A percentile compares a stretch with the other conserved stretches of the same genome.
Evolutionary conservation across 2,113 vertebrate genomes (phyloP).

Genomic region (Scomber scombrus): DNA sequence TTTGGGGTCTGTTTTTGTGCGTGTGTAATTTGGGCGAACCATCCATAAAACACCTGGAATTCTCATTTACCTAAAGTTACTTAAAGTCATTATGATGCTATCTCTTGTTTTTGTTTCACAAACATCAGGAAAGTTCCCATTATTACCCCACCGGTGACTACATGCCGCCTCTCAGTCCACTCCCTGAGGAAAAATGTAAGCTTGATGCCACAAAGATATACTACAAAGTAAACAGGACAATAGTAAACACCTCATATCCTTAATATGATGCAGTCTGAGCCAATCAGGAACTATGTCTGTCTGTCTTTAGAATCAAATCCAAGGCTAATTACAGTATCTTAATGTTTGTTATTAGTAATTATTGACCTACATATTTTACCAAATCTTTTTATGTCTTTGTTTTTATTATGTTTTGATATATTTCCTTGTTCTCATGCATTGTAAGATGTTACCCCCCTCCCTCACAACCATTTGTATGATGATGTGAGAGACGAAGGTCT

Average conservation of each 20-base stretch:
- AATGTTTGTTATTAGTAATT: background rate
- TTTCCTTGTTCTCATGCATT: constrained; percentile 6
- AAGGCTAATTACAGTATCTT: background rate
- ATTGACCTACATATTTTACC: background rate
- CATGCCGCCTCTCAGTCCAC: constrained; percentile 69
- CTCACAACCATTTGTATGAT: constrained; percentile 74
- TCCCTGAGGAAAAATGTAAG: constrained; percentile 71
- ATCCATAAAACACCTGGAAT: constrained; percentile 11
- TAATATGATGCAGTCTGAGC: background rate
- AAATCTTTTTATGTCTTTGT: background rate
- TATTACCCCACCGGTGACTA: constrained; percentile 79
- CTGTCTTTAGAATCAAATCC: background rate
- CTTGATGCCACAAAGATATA: constrained; percentile 59
- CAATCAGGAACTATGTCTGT: background rate
- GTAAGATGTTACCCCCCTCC: constrained; percentile 50
- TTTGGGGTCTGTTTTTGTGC: background rate
- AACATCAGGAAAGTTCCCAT: constrained; percentile 73
- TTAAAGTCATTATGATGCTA: constrained; percentile 19
- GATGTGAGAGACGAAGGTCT: constrained; percentile 67
- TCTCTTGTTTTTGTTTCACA: constrained; percentile 34
- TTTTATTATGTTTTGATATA: background rate
- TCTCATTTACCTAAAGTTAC: constrained; percentile 16
- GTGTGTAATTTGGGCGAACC: background rate
- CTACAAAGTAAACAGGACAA: constrained; percentile 37
- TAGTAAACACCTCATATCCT: constrained; percentile 18